These are phyloP conservation scores for Didymodactylos carnosus DNA, from an alignment of 2,888 invertebrate species.

Conservation along the genomic window DNA sequence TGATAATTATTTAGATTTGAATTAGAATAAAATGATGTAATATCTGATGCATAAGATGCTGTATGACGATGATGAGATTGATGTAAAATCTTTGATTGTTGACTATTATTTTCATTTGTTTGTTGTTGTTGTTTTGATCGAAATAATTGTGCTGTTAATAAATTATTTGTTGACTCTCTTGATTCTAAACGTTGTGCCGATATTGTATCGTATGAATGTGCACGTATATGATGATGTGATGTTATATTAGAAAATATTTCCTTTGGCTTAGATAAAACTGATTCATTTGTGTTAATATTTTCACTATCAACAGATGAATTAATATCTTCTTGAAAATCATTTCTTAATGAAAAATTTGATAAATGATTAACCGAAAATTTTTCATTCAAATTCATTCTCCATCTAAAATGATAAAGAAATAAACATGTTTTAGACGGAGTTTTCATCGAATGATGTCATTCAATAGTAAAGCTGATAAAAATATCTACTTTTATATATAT, in stretches of 20 bases:
- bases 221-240: background rate
- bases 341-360: too few relatives aligned
- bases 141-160: background rate
- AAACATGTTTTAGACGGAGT: background rate
- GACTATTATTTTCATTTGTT: background rate
- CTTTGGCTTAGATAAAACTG: too few relatives aligned
- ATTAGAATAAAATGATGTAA: background rate
- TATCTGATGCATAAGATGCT: background rate
- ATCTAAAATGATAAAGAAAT: background rate
- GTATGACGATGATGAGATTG: background rate
- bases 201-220: background rate
- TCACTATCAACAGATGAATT: background rate
- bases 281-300: background rate
- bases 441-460: background rate
- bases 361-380: too few relatives aligned
- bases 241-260: too few relatives aligned
- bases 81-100: background rate
- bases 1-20: background rate
- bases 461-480: background rate
- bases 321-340: background rate
- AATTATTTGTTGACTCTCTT: background rate
- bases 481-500: too few relatives aligned
- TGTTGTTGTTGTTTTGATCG: background rate
- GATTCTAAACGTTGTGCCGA: background rate
- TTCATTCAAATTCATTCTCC: background rate